A percentile compares a stretch with the other conserved stretches of the same genome.
phyloP scores from a whole-genome alignment of 2,113 vertebrate species.

The Phaethon lepturus region DNA sequence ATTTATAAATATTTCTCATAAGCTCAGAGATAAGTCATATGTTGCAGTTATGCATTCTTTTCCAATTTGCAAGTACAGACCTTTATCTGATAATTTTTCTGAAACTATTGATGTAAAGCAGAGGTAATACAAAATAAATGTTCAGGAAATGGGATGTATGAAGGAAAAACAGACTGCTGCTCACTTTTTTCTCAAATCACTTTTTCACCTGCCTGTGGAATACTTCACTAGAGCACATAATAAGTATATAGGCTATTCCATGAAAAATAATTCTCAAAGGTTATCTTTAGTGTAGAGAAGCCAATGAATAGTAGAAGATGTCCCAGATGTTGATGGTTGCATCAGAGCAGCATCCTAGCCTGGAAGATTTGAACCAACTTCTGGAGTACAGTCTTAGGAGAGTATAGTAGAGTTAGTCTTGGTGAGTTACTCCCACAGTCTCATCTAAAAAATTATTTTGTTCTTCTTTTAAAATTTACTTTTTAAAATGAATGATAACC shows the following conservation, averaged over 20 bases:
- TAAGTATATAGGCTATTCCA: neutral
- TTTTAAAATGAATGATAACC: neutral
- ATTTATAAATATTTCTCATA: neutral
- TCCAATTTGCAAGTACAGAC: neutral
- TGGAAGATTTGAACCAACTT: neutral
- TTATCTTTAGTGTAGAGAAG: neutral
- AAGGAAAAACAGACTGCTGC: neutral
- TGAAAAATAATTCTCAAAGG: neutral
- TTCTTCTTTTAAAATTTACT: neutral
- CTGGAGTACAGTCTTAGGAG: neutral
- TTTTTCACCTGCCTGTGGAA: neutral
- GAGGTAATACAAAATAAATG: neutral
- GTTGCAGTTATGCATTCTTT: neutral
- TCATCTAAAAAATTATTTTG: neutral
- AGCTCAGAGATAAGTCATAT: neutral
- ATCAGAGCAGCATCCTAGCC: neutral
- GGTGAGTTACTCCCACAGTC: neutral
- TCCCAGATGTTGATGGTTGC: neutral
- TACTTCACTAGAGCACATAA: neutral
- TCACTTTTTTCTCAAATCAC: neutral
- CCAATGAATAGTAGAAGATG: neutral
- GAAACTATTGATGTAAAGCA: neutral
- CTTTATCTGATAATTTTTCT: neutral
- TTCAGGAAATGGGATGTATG: neutral
- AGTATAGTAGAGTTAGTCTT: neutral